Percentiles rank a stretch among this genome's conserved stretches.
Conservation (phyloP, 2,797 vertebrate species). For the Premnoplex brunnescens region DNA sequence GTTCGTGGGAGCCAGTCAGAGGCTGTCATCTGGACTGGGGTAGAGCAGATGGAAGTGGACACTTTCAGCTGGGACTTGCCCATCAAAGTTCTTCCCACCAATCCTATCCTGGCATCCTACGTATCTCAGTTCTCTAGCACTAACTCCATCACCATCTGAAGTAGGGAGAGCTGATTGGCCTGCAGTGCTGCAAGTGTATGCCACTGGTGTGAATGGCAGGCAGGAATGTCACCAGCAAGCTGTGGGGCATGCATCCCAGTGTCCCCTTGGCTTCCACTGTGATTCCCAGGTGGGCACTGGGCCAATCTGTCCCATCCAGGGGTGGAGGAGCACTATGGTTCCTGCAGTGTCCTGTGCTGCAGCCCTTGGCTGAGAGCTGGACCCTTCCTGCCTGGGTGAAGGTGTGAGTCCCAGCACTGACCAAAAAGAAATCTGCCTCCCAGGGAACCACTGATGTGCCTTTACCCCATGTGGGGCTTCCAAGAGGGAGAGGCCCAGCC, state of each 20-base stretch:
- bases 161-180: not conserved
- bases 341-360: not conserved
- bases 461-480: not conserved
- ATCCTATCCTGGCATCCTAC: conserved; percentile 90
- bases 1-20: conserved; percentile 88
- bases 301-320: accelerated
- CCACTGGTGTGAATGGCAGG: accelerated
- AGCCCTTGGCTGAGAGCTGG: not conserved
- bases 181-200: accelerated
- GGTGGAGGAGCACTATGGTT: not conserved
- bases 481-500: not conserved
- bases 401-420: not conserved
- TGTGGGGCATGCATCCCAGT: accelerated
- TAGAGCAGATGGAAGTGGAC: conserved; percentile 92
- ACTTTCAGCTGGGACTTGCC: conserved; percentile 98
- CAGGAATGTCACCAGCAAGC: not conserved
- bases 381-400: not conserved
- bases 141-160: conserved; percentile 92
- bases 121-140: conserved; percentile 90
- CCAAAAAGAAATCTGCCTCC: not conserved
- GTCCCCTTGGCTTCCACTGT: not conserved
- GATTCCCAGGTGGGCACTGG: accelerated
- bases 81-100: conserved; percentile 95
- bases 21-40: conserved; percentile 87
- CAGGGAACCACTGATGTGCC: accelerated